Conservation (phyloP, 2,113 vertebrate genomes). For the Rhinoderma darwinii region DNA sequence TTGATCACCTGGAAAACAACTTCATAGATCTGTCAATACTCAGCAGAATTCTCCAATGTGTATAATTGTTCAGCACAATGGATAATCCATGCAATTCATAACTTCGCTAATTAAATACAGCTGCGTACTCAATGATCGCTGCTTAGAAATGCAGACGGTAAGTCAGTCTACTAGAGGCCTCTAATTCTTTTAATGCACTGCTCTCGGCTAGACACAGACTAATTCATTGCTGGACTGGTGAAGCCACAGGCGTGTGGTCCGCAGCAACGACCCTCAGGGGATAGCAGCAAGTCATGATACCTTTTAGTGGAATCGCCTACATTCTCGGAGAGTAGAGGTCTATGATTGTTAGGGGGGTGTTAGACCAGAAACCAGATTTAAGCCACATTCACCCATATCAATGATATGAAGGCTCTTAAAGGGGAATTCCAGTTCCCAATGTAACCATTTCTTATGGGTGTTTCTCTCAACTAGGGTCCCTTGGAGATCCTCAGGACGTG, state of each 20-base stretch:
- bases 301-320: neutral
- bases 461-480: too few relatives aligned
- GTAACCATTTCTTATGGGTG: too few relatives aligned
- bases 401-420: too few relatives aligned
- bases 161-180: constrained; percentile 25
- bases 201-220: constrained; percentile 17
- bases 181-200: constrained; percentile 43
- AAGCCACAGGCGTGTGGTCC: neutral
- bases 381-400: neutral
- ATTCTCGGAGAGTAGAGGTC: neutral
- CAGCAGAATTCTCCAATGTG: constrained; percentile 48
- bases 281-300: neutral
- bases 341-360: neutral
- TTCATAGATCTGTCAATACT: constrained; percentile 58
- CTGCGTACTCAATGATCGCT: constrained; percentile 29
- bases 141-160: constrained; percentile 50
- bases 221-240: constrained; percentile 35
- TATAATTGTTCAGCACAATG: constrained; percentile 56
- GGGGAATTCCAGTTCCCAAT: too few relatives aligned
- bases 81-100: constrained; percentile 60
- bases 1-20: constrained; percentile 60
- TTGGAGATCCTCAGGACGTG: too few relatives aligned
- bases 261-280: neutral
- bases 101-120: constrained; percentile 58
- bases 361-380: neutral